phyloP scores from a whole-genome alignment of 2,888 invertebrate genomes.

The Gastracanthus pulcherrimus region DNA sequence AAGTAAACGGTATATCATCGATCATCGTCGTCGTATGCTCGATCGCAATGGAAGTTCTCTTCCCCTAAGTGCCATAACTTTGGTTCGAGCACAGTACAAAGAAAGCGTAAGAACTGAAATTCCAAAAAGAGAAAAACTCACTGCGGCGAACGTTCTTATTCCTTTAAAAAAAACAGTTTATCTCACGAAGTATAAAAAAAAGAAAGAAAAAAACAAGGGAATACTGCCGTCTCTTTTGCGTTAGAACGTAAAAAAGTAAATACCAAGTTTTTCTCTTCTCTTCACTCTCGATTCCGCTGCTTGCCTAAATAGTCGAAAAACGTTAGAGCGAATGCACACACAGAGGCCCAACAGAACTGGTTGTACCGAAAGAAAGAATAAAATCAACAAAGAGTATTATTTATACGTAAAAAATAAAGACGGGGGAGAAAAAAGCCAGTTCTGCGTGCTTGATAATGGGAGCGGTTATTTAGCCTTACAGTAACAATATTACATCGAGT shows the following conservation, averaged over 20 bases:
- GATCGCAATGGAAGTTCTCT: constrained; percentile 22
- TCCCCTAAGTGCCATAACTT: constrained; percentile 38
- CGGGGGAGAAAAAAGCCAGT: constrained; percentile 12
- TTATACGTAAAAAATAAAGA: not conserved
- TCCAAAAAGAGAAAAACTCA: constrained; percentile 41
- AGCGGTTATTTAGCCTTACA: constrained; percentile 24
- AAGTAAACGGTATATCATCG: constrained; percentile 25
- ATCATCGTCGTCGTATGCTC: constrained; percentile 42
- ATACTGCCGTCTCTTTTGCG: not conserved
- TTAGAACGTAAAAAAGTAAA: not conserved
- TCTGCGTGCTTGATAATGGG: constrained; percentile 34
- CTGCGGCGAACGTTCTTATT: not conserved
- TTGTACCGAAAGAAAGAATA: not conserved
- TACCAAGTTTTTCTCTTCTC: constrained; percentile 32
- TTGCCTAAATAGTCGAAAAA: constrained; percentile 29
- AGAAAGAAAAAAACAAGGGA: not conserved
- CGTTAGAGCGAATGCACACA: constrained; percentile 47
- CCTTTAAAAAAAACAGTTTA: not conserved
- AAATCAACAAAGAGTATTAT: not conserved
- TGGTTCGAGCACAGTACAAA: constrained; percentile 50
- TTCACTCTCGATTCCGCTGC: constrained; percentile 8
- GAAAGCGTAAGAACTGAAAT: constrained; percentile 14
- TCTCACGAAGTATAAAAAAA: not conserved
- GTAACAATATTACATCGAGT: constrained; percentile 53
- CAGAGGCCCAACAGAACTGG: constrained; percentile 33